phyloP scores from a whole-genome alignment of 2,113 vertebrate genomes.

The Clinocottus analis region DNA sequence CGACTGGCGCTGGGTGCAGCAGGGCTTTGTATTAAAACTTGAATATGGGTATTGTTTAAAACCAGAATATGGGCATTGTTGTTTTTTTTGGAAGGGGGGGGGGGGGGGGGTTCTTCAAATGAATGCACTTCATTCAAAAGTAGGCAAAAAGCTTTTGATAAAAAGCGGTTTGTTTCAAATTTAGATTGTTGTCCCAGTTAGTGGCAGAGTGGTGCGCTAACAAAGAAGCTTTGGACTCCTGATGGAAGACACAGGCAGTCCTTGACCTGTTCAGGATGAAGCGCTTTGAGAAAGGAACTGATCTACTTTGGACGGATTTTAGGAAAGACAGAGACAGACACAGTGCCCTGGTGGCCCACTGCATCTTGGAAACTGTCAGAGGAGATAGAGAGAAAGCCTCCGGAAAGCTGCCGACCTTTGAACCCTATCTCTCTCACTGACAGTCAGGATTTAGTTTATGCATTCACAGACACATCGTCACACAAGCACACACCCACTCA shows the following conservation, averaged over 20 bases:
- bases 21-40: constrained; percentile 7
- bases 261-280: constrained; percentile 70
- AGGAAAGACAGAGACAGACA: constrained; percentile 56
- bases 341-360: constrained; percentile 51
- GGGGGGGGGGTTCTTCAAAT: no score
- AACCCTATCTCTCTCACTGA: constrained; percentile 70
- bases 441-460: constrained; percentile 73
- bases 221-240: constrained; percentile 40
- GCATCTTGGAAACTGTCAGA: constrained; percentile 75
- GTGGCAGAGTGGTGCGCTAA: constrained; percentile 24
- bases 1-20: background rate
- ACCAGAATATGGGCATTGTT: constrained; percentile 60
- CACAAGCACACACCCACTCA: constrained; percentile 31
- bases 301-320: constrained; percentile 63
- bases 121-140: background rate
- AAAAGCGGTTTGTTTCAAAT: constrained; percentile 9
- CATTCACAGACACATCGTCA: constrained; percentile 51
- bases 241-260: constrained; percentile 42
- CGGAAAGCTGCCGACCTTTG: constrained; percentile 65
- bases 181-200: constrained; percentile 47
- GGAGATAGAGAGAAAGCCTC: constrained; percentile 67
- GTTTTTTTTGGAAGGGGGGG: no score
- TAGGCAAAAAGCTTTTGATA: background rate
- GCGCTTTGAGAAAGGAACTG: constrained; percentile 32
- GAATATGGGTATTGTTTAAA: no score